Evolutionary conservation across 2,888 invertebrate species (phyloP).

Genomic region (Apamea epomidion): DNA sequence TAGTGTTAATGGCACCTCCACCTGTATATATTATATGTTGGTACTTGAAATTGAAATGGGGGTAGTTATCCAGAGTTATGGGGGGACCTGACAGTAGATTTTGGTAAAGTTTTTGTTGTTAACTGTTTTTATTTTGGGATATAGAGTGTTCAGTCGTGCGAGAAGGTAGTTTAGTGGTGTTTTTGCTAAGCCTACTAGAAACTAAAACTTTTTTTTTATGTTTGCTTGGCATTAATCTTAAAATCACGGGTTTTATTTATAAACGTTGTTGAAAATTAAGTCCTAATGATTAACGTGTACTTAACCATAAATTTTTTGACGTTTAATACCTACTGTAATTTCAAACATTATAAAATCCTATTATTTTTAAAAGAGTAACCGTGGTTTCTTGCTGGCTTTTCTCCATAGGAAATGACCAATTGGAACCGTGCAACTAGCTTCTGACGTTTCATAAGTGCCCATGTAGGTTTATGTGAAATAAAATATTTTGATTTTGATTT

Average conservation of each 20-base stretch:
- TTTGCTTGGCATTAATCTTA: background rate
- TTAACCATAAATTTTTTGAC: background rate
- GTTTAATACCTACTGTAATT: background rate
- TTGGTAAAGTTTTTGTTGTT: constrained; percentile 23
- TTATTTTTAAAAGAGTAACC: too few relatives aligned
- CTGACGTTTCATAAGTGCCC: too few relatives aligned
- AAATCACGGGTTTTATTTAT: background rate
- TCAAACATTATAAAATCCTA: too few relatives aligned
- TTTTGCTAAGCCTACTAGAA: background rate
- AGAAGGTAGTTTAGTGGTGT: background rate
- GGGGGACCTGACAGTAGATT: constrained; percentile 37
- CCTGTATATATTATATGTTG: constrained; percentile 55
- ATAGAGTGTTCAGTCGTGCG: constrained; percentile 3
- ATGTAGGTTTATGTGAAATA: too few relatives aligned
- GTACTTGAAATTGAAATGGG: constrained; percentile 58
- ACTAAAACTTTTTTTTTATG: background rate
- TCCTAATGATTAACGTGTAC: background rate
- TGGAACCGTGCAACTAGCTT: too few relatives aligned
- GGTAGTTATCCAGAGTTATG: constrained; percentile 51
- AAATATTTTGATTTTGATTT: too few relatives aligned
- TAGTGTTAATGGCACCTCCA: constrained; percentile 40
- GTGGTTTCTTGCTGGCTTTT: too few relatives aligned
- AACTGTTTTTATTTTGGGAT: constrained; percentile 25
- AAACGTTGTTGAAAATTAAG: background rate
- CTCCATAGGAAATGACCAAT: too few relatives aligned